Conservation (phyloP, 2,888 invertebrate species). For the Parthenolecanium corni region DNA sequence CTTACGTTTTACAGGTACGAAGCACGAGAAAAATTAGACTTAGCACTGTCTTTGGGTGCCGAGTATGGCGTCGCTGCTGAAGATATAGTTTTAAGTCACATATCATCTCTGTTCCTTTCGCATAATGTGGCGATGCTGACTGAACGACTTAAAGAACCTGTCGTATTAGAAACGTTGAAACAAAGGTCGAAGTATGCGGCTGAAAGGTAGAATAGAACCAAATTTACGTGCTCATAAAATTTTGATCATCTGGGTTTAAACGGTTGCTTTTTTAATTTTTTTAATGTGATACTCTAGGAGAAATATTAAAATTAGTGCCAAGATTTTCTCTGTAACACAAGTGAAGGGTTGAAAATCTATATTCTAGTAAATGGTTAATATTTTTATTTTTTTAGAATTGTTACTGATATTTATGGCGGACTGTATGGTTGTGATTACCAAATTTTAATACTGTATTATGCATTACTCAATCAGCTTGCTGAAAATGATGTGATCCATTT, state of each 20-base stretch:
- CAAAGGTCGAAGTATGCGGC: constrained; percentile 3
- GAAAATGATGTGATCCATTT: constrained; percentile 6
- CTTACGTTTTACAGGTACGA: constrained; percentile 12
- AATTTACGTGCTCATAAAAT: no score
- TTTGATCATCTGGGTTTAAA: no score
- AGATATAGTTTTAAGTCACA: constrained; percentile 16
- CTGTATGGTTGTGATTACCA: constrained; percentile 14
- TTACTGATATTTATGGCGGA: constrained; percentile 11
- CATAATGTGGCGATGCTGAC: constrained; percentile 14
- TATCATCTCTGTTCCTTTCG: constrained; percentile 9
- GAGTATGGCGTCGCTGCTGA: constrained; percentile 7
- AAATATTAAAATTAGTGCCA: no score
- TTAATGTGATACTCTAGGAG: no score
- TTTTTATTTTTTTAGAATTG: not conserved
- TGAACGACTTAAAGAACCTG: constrained; percentile 17
- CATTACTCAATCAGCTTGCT: constrained; percentile 17
- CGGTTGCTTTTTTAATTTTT: no score
- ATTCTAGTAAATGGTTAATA: not conserved
- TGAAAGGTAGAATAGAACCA: not conserved
- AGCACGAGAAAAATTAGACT: constrained; percentile 19
- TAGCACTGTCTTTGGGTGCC: constrained; percentile 16
- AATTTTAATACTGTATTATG: constrained; percentile 12
- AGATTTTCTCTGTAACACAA: no score
- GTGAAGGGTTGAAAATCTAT: no score
- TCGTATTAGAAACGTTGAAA: constrained; percentile 10